Conservation (phyloP, 2,113 vertebrate genomes). For the Speoplatyrhinus poulsoni region DNA sequence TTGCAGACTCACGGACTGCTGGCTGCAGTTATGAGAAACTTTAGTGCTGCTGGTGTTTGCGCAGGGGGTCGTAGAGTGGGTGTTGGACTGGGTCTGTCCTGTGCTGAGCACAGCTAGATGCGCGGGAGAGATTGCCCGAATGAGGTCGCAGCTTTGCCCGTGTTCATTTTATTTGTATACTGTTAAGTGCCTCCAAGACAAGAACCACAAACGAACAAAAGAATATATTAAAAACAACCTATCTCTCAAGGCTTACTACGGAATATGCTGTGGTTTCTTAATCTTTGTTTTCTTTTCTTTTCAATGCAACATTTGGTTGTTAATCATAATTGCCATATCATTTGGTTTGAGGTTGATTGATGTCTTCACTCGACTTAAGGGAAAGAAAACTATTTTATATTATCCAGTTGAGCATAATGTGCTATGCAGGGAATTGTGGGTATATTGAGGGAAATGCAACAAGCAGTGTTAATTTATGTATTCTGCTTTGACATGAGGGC, state of each 20-base stretch:
- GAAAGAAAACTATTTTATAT: slow-evolving; percentile 43
- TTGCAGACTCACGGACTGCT: slow-evolving; percentile 8
- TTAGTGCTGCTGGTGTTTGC: not conserved
- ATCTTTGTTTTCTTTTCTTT: slow-evolving; percentile 75
- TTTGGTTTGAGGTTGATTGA: slow-evolving; percentile 76
- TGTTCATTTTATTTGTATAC: slow-evolving; percentile 68
- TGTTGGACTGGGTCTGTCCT: slow-evolving; percentile 43
- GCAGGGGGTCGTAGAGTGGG: slow-evolving; percentile 19
- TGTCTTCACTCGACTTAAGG: slow-evolving; percentile 67
- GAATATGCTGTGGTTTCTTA: slow-evolving; percentile 81
- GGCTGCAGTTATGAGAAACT: slow-evolving; percentile 20
- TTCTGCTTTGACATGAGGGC: slow-evolving; percentile 59
- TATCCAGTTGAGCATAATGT: slow-evolving; percentile 72
- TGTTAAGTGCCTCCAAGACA: slow-evolving; percentile 91
- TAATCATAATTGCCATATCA: slow-evolving; percentile 54
- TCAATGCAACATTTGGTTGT: slow-evolving; percentile 76
- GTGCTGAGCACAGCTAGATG: slow-evolving; percentile 68
- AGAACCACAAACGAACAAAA: slow-evolving; percentile 60
- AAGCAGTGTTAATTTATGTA: slow-evolving; percentile 67
- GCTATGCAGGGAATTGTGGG: slow-evolving; percentile 68
- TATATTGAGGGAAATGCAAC: slow-evolving; percentile 59
- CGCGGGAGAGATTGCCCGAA: slow-evolving; percentile 24
- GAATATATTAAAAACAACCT: slow-evolving; percentile 36
- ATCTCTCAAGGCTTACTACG: slow-evolving; percentile 20
- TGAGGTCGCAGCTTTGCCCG: slow-evolving; percentile 46